Evolutionary conservation across 2,797 vertebrate genomes (phyloP).

Genomic region (Argyrosomus regius): DNA sequence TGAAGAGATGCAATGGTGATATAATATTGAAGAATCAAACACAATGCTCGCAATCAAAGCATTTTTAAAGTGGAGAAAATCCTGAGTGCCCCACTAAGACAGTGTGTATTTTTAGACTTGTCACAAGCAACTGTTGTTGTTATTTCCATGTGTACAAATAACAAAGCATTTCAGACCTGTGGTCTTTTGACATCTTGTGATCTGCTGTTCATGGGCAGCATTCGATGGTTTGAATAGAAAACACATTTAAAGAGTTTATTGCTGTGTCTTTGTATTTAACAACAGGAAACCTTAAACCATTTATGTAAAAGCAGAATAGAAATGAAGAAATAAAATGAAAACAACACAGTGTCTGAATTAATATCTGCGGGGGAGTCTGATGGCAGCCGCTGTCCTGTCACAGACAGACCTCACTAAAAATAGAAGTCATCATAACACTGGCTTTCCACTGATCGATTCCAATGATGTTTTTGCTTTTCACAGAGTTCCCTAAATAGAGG

Average conservation of each 20-base stretch:
- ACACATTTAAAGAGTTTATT: not conserved
- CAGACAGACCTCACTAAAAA: constrained; percentile 71
- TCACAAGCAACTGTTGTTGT: constrained; percentile 61
- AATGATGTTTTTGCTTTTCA: constrained; percentile 61
- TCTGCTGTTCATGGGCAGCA: constrained; percentile 9
- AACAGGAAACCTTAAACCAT: not conserved
- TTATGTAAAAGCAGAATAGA: not conserved
- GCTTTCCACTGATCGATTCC: constrained; percentile 76
- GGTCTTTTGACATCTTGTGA: constrained; percentile 51
- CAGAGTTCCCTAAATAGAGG: constrained; percentile 38
- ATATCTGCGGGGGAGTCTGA: constrained; percentile 13
- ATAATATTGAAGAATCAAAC: constrained; percentile 19
- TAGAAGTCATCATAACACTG: constrained; percentile 69
- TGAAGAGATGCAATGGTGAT: constrained; percentile 3
- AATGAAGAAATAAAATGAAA: not conserved
- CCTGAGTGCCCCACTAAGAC: not conserved
- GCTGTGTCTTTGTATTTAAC: not conserved
- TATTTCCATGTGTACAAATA: constrained; percentile 41
- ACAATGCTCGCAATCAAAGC: constrained; percentile 19
- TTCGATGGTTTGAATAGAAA: constrained; percentile 14
- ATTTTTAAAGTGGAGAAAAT: constrained; percentile 30
- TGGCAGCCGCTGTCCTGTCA: constrained; percentile 55
- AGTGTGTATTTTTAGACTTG: constrained; percentile 65
- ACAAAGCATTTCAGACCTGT: constrained; percentile 45
- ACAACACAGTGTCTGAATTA: constrained; percentile 9